Evolutionary conservation across 2,113 vertebrate genomes (phyloP).

Genomic region (Hyla sarda): DNA sequence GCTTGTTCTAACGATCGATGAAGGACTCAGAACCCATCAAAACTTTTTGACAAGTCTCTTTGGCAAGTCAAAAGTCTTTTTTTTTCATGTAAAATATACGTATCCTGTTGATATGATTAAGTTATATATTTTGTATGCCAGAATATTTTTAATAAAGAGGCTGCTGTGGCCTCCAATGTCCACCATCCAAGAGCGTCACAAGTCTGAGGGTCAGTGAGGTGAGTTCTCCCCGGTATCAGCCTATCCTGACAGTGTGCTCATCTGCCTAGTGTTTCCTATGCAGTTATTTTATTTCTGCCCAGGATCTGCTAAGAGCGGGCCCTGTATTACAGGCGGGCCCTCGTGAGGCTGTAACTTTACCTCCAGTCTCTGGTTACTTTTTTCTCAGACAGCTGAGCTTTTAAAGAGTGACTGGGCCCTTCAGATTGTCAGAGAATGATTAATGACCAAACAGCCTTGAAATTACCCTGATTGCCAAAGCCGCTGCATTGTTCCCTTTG

Average conservation of each 20-base stretch:
- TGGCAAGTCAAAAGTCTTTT: too few relatives aligned
- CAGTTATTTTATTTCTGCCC: neutral
- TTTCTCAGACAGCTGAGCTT: neutral
- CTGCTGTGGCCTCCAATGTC: too few relatives aligned
- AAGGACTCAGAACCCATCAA: too few relatives aligned
- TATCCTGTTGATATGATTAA: too few relatives aligned
- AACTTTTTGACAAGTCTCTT: too few relatives aligned
- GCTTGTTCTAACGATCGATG: too few relatives aligned
- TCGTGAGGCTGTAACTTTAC: slow-evolving; percentile 54
- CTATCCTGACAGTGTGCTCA: neutral
- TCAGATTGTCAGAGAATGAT: slow-evolving; percentile 64
- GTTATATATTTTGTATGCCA: too few relatives aligned
- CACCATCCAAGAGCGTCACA: too few relatives aligned
- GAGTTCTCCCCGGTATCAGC: too few relatives aligned
- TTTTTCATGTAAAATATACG: too few relatives aligned
- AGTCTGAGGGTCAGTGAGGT: too few relatives aligned
- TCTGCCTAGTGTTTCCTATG: neutral
- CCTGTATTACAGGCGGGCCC: slow-evolving; percentile 38
- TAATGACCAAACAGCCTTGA: slow-evolving; percentile 59
- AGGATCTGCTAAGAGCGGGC: neutral
- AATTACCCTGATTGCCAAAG: slow-evolving; percentile 36
- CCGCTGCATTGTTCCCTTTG: slow-evolving; percentile 47
- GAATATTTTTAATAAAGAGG: too few relatives aligned
- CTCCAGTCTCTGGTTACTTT: slow-evolving; percentile 39
- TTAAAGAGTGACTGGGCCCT: slow-evolving; percentile 56